Percentiles rank a stretch among this genome's conserved stretches.
Conservation (phyloP, 2,113 vertebrate genomes). For the Noturus placidus region DNA sequence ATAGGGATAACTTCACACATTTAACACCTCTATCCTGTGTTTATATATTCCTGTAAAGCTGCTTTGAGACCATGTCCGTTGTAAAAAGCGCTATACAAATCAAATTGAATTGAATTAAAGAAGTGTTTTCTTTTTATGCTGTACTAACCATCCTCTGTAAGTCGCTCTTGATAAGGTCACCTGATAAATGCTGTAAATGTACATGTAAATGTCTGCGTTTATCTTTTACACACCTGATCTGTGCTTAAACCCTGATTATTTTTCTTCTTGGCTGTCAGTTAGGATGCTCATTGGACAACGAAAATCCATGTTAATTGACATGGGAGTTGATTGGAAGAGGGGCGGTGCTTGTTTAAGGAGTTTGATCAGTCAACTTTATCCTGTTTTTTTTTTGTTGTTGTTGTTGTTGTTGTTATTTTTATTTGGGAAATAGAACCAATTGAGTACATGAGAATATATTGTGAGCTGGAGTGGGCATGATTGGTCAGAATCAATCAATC, state of each 20-base stretch:
- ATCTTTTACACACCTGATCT: background rate
- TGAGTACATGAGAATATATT: background rate
- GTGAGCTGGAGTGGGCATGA: background rate
- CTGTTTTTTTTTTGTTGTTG: too few species aligned
- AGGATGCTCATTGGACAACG: conserved; percentile 22
- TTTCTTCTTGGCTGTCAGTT: background rate
- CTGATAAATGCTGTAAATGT: background rate
- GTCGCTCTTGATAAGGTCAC: background rate
- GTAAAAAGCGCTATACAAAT: too few species aligned
- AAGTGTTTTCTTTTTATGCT: background rate
- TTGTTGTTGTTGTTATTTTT: too few species aligned
- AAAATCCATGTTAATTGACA: background rate
- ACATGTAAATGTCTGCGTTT: background rate
- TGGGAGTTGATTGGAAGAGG: background rate
- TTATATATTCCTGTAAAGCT: too few species aligned
- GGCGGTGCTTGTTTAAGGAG: background rate
- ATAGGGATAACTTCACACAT: too few species aligned
- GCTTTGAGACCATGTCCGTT: too few species aligned
- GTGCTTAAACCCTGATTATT: conserved; percentile 10
- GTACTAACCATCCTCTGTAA: background rate
- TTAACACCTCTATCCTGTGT: too few species aligned
- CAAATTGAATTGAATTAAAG: too few species aligned
- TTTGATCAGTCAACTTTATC: background rate
- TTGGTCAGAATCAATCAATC: background rate
- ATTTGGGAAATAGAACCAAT: background rate